Evolutionary conservation across 1,140 invertebrate species (phyloP), one percentile per base, ranked within the genome.

Genomic region (Bombus confusus): DNA sequence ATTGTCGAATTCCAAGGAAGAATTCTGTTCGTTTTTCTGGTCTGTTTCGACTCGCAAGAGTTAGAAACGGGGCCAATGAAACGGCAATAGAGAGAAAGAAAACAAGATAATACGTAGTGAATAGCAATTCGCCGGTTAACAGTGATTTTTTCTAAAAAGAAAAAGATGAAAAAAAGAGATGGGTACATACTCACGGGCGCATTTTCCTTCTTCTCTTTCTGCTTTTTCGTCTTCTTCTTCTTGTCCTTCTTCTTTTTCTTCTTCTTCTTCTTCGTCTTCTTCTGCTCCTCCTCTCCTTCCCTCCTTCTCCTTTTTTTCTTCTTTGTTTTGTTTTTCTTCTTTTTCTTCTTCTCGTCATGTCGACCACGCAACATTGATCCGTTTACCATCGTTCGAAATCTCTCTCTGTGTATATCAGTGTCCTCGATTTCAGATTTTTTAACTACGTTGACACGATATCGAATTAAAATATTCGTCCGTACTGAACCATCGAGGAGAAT

Each of bases 1-100:
- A 71, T 80, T 83, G 75, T 79, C 74, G 80, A 64, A 81, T 72
- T 41, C 41, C 37, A 52, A 37, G 37, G 25, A 47, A n/a, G 68
- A 31, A 79, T 79, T 31, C 4, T 43, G 31, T 52, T 82, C 57
- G 52, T 66, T 73, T 79, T 47, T 9, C 66, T 41, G 59, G 39
- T 47, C 43, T 5, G 25, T 37, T 28, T 59, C 34, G 22, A 34
- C 31, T 57, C 34, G 59, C 31, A 2, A 39, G 9, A 28, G 59
- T 75, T 22, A 37, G 18, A 25, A 28, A 25, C 3, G 10, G n/a
- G 75, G 41, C 82, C 28, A 71, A 8, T 9, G 41, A 47, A 73
- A 62, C 69, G 84, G n/a, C 39, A 59, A 74, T 37, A 64, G n/a
- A 2, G 12, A 25, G 25, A 22, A 31, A 66, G 37, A 41, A 22